Conservation (phyloP, 1,140 invertebrate genomes). For the Ridgeia piscesae region DNA sequence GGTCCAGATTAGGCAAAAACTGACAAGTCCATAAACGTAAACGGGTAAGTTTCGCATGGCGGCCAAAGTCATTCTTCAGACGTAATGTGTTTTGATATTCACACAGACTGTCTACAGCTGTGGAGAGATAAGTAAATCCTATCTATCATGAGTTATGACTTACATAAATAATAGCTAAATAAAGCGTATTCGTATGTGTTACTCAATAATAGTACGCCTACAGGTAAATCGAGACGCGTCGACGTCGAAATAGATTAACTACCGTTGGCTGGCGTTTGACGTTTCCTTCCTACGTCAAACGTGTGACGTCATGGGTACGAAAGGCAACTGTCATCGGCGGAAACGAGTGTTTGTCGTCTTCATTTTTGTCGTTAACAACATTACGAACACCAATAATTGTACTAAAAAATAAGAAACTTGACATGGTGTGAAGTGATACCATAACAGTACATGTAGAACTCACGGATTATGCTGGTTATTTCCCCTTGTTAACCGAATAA, state of each 20-base stretch:
- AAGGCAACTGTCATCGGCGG: background rate
- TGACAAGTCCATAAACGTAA: background rate
- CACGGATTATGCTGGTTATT: too few species aligned
- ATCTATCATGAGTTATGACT: background rate
- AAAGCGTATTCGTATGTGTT: background rate
- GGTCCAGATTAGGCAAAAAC: too few species aligned
- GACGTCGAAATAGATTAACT: background rate
- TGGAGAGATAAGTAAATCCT: background rate
- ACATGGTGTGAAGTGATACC: too few species aligned
- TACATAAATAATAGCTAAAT: slow-evolving; percentile 2
- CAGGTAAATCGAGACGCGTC: background rate
- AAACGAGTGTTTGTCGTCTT: background rate
- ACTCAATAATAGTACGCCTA: background rate
- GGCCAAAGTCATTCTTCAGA: background rate
- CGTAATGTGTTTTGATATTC: background rate
- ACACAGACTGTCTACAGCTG: background rate
- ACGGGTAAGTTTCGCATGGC: background rate
- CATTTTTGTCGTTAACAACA: background rate
- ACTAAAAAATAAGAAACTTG: too few species aligned
- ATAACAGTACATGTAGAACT: too few species aligned
- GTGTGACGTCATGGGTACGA: background rate
- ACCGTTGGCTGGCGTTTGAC: too few species aligned
- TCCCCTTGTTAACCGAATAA: too few species aligned
- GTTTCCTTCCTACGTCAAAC: background rate
- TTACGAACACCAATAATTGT: background rate